Conservation (phyloP, 2,888 invertebrate species). For the Microctonus brassicae region DNA sequence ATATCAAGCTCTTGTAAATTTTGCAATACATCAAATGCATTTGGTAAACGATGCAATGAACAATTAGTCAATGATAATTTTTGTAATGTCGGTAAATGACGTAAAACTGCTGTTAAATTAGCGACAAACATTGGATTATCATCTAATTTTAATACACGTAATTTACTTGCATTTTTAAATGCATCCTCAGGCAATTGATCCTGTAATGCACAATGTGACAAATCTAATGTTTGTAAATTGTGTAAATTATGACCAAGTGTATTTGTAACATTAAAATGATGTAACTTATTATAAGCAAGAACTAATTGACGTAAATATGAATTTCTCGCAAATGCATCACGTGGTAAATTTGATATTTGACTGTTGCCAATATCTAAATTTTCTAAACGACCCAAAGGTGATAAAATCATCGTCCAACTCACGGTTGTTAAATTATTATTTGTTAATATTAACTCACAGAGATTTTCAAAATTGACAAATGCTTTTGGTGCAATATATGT, state of each 20-base stretch:
- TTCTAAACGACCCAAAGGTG: slow-evolving; percentile 75
- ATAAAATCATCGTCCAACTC: slow-evolving; percentile 76
- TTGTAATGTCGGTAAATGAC: slow-evolving; percentile 77
- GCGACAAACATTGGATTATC: slow-evolving; percentile 79
- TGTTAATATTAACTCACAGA: slow-evolving; percentile 77
- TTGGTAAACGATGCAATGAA: slow-evolving; percentile 75
- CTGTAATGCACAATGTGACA: slow-evolving; percentile 78
- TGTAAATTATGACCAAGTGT: slow-evolving; percentile 77
- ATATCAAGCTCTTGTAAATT: slow-evolving; percentile 79
- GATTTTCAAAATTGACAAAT: slow-evolving; percentile 74
- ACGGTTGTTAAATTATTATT: slow-evolving; percentile 74
- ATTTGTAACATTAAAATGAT: slow-evolving; percentile 76
- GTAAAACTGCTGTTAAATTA: slow-evolving; percentile 77
- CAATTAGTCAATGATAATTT: slow-evolving; percentile 79
- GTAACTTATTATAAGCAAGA: slow-evolving; percentile 77
- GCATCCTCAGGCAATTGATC: slow-evolving; percentile 79
- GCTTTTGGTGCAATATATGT: slow-evolving; percentile 73
- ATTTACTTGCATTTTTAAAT: slow-evolving; percentile 77
- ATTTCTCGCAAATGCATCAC: slow-evolving; percentile 77
- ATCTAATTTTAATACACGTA: slow-evolving; percentile 76
- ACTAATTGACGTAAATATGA: slow-evolving; percentile 76
- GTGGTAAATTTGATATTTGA: slow-evolving; percentile 74
- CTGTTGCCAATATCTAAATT: slow-evolving; percentile 76
- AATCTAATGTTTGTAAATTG: slow-evolving; percentile 76
- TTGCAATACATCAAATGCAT: slow-evolving; percentile 77